Conservation (phyloP, 2,888 invertebrate species). For the Clistopyga incitator region DNA sequence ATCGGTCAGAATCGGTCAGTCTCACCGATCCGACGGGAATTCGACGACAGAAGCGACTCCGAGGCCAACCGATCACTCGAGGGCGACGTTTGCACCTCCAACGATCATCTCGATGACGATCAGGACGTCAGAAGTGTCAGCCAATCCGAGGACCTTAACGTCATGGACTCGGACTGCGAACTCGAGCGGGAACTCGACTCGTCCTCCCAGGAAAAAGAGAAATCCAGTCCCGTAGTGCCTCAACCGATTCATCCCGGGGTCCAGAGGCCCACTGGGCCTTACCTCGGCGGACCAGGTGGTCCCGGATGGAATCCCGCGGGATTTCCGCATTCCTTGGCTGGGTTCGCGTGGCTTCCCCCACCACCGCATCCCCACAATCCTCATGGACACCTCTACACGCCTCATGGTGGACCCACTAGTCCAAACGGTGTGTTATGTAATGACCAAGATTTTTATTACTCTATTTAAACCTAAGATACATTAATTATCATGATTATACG, state of each 20-base stretch:
- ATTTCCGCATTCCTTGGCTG: slow-evolving; percentile 85
- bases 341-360: slow-evolving; percentile 89
- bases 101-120: slow-evolving; percentile 80
- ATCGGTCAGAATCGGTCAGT: slow-evolving; percentile 76
- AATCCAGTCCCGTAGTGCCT: slow-evolving; percentile 87
- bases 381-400: slow-evolving; percentile 83
- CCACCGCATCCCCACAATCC: slow-evolving; percentile 87
- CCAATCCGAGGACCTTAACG: slow-evolving; percentile 82
- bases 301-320: slow-evolving; percentile 82
- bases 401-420: slow-evolving; percentile 82
- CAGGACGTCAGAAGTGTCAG: slow-evolving; percentile 81
- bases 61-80: slow-evolving; percentile 82
- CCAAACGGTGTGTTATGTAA: slow-evolving; percentile 80
- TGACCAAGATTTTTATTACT: slow-evolving; percentile 27
- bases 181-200: slow-evolving; percentile 78
- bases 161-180: slow-evolving; percentile 82
- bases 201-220: slow-evolving; percentile 78
- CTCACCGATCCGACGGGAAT: slow-evolving; percentile 78
- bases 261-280: slow-evolving; percentile 87
- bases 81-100: slow-evolving; percentile 78
- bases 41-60: slow-evolving; percentile 82
- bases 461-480: not conserved
- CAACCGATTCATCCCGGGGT: slow-evolving; percentile 88
- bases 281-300: slow-evolving; percentile 85
- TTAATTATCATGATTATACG: not conserved